These are phyloP conservation scores for Spondyliosoma cantharus DNA, from an alignment of 2,797 vertebrate species.

Conservation along the genomic window DNA sequence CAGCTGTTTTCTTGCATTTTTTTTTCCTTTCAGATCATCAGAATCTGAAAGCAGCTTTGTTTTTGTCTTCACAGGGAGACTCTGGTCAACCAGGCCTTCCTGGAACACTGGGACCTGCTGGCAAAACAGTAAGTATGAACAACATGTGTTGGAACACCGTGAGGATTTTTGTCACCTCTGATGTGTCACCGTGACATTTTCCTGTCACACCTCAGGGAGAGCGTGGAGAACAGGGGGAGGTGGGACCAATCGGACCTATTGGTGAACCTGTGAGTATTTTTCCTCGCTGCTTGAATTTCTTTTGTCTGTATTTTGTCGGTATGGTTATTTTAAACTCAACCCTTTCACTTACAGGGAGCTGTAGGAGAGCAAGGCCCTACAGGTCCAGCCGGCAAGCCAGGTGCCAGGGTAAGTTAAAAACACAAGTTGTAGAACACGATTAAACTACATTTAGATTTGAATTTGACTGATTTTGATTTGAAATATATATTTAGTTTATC, in stretches of 20 bases:
- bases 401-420: slow-evolving; percentile 88
- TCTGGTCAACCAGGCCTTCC: slow-evolving; percentile 86
- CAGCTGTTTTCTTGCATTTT: slow-evolving; percentile 1
- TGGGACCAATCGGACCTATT: slow-evolving; percentile 89
- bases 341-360: slow-evolving; percentile 84
- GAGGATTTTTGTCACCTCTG: slow-evolving; percentile 19
- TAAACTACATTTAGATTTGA: background rate
- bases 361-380: slow-evolving; percentile 87
- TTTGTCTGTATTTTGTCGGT: background rate
- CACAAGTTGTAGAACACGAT: background rate
- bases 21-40: background rate
- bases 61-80: slow-evolving; percentile 85
- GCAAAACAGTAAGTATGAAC: slow-evolving; percentile 88
- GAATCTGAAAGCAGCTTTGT: slow-evolving; percentile 6
- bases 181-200: slow-evolving; percentile 38
- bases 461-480: background rate
- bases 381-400: slow-evolving; percentile 90
- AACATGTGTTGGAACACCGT: background rate
- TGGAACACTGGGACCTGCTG: slow-evolving; percentile 92
- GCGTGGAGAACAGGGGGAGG: slow-evolving; percentile 90
- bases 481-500: background rate
- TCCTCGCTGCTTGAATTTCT: background rate
- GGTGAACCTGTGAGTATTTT: slow-evolving; percentile 90
- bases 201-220: slow-evolving; percentile 86
- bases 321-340: background rate